Conservation (phyloP, 1,140 invertebrate genomes). For the Geopemphigus sp. region DNA sequence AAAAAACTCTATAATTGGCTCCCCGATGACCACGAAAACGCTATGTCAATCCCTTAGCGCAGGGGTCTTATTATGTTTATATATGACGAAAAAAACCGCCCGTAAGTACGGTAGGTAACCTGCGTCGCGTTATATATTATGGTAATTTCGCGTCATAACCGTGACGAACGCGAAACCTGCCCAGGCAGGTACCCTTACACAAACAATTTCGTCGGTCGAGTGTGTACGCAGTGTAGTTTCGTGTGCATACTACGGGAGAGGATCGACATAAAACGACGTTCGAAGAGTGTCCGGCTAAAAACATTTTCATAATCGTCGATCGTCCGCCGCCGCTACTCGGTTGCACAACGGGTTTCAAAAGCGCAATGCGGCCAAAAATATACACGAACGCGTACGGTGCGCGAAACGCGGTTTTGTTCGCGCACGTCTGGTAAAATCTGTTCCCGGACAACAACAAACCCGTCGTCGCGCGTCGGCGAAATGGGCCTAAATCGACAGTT, state of each 20-base stretch:
- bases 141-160: neutral
- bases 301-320: too few relatives aligned
- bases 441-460: conserved; percentile 26
- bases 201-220: too few relatives aligned
- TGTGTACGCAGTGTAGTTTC: too few relatives aligned
- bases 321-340: too few relatives aligned
- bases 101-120: neutral
- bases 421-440: neutral
- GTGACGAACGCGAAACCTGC: neutral
- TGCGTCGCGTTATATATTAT: neutral
- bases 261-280: too few relatives aligned
- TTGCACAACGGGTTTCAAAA: too few relatives aligned
- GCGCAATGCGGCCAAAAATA: too few relatives aligned
- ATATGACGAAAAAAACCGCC: neutral
- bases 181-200: too few relatives aligned
- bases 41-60: conserved; percentile 2
- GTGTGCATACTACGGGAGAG: too few relatives aligned
- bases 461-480: conserved; percentile 23
- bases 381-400: neutral
- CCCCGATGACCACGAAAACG: neutral
- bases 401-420: too few relatives aligned
- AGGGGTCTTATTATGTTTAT: neutral
- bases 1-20: conserved; percentile 30
- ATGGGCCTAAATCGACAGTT: conserved; percentile 44
- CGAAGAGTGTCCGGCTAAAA: too few relatives aligned